Base-by-base conservation (phyloP, 2,797 vertebrate species). In the Hoplostethus atlanticus region DNA sequence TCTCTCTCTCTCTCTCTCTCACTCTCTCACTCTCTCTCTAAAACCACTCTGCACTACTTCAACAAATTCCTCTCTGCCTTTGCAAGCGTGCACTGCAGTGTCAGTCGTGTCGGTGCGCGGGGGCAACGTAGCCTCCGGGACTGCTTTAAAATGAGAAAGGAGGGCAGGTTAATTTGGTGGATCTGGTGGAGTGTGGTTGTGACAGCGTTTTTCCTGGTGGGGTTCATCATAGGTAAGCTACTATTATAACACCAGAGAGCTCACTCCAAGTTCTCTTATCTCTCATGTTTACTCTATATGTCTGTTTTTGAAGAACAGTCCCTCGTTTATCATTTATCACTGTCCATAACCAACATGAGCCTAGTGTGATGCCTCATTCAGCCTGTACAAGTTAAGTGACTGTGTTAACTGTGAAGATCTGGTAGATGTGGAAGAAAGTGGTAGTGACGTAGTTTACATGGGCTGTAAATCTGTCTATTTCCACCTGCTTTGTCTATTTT, bases 211-310 rank as follows among this genome's bases (percentile, higher is more conserved):
- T 94, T 95, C 62, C 73, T 94, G 13, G 50, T 93, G 31, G 94
- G 94, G 7, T 95, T 95, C 75, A 59, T 90, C 47, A 89, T 93
- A 51, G 95, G 95, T 95, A 81, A 93, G 95, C 38, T 71, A 9
- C 16, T 1, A 16, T 50, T 31, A 48, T 6, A 54, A 77, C 10
- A 9, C 17, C 48, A 42, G 4, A 13, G 25, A 15, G 30, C 21
- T 21, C 25, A 54, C 16, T 3, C 2, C 15, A n/a, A n/a, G 46
- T n/a, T 47, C 15, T n/a, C 13, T n/a, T 9, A 44, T 21, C 9
- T 44, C 6, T 3, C 42, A 12, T 13, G 0, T 4, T 34, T 47
- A 13, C 11, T 21, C 48, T 51, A 51, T 47, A 47, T 47, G 13
- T 13, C 40, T 44, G 42, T 44, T 10, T 44, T 47, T 15, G 16